Evolutionary conservation across 1,140 invertebrate species (phyloP), one percentile per base, ranked within the genome.

Genomic region (Solen grandis): DNA sequence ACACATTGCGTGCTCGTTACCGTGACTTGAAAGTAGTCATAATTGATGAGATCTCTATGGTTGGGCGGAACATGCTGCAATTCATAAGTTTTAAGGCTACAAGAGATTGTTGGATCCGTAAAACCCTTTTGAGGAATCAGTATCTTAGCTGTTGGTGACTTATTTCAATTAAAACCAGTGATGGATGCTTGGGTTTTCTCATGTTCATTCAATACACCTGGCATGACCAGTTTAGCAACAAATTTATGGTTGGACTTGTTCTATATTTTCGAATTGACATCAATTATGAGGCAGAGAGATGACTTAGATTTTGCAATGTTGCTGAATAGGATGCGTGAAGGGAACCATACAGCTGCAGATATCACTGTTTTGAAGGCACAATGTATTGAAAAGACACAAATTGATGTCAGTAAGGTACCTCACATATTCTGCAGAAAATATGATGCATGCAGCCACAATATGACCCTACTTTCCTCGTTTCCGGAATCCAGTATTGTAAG

Each of bases 201-300:
- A 46, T 52, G 59, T 68, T 16, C 33, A 29, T 22, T 31, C 14
- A 19, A 80, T 5, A 29, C 22, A 25, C 55, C 65, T 66, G 46
- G 38, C 22, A 35, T 60, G 25, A 68, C 54, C 16, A 10, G 22
- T 25, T 25, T 87, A 27, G 84, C 66, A n/a, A 41, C 75, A 33
- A 84, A 85, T 66, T 57, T 86, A 25, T 87, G 86, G 86, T 22
- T 73, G 50, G 81, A 85, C 25, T 16, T 75, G 36, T 87, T n/a
- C n/a, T n/a, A n/a, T n/a, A n/a, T n/a, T n/a, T n/a, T n/a, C n/a
- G n/a, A n/a, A n/a, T n/a, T n/a, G n/a, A n/a, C n/a, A n/a, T n/a
- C n/a, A n/a, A n/a, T n/a, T n/a, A n/a, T n/a, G n/a, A n/a, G n/a
- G n/a, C n/a, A n/a, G n/a, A n/a, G n/a, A n/a, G n/a, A n/a, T n/a